Evolutionary conservation across 2,113 vertebrate genomes (phyloP), one percentile per base, ranked within the genome.

Genomic region (Neotoma lepida): DNA sequence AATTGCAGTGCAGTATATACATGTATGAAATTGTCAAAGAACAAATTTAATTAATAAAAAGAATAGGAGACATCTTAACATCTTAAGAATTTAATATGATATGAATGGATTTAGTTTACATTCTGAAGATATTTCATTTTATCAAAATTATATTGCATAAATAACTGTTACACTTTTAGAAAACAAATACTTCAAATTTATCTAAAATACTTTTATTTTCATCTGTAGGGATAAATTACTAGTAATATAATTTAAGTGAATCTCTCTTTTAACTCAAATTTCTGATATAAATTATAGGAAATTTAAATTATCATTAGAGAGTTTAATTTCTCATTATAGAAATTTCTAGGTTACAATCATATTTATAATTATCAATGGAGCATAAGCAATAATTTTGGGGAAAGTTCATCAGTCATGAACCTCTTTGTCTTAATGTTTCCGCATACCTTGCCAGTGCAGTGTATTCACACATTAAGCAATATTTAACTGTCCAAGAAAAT

Each of bases 381-480:
- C n/a, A 93, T 64, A 44, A 84, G 10, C 26, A 94, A 61, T 84
- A 71, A 39, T 71, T 93, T 61, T 88, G 39, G 24, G 76, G 18
- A 88, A 95, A 90, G 33, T 93, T 90, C 33, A 88, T 14, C 7
- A 85, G 26, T 51, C 17, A 73, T 78, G 84, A 95, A 78, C 18
- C 3, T 91, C 7, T 78, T 66, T 78, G 4, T 85, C 30, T 6
- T 95, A 91, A 87, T 84, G 17, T 73, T 93, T 88, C 51, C 77
- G 24, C 5, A 71, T 33, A 84, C 80, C n/a, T 93, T 39, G 28
- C 15, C 88, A 73, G 89, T 85, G n/a, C 1, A 58, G 15, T 51
- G 8, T 33, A 90, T 68, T 68, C 73, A 61, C 41, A 89, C n/a
- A 91, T 64, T 68, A 61, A 76, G 8, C 4, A 74, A 30, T 44